Evolutionary conservation across 2,888 invertebrate genomes (phyloP).

Genomic region (Cataglyphis livida): DNA sequence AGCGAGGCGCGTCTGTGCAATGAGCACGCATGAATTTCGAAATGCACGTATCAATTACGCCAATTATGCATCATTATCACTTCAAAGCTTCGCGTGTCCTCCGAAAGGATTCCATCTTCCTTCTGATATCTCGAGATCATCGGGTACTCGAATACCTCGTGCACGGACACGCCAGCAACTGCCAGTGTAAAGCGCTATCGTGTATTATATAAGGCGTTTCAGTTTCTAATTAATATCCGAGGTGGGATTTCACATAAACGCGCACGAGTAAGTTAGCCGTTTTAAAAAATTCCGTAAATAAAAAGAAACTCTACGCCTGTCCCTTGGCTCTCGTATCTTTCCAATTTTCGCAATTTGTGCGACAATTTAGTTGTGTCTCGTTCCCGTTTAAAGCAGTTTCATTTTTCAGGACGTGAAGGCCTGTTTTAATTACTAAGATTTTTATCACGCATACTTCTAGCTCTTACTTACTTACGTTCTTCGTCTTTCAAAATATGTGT

Average conservation of each 20-base stretch:
- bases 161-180: not conserved
- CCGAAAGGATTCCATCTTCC: conserved; percentile 17
- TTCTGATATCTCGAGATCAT: not conserved
- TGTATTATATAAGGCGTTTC: not conserved
- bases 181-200: not conserved
- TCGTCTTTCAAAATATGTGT: not conserved
- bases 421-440: conserved; percentile 26
- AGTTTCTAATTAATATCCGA: not conserved
- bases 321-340: not conserved
- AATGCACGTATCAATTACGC: conserved; percentile 49
- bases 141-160: conserved; percentile 17
- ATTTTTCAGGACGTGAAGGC: not conserved
- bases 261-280: not conserved
- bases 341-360: not conserved
- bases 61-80: conserved; percentile 50
- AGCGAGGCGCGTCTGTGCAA: conserved; percentile 11
- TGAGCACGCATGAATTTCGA: conserved; percentile 39
- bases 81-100: not conserved
- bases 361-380: not conserved
- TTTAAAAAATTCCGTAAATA: not conserved
- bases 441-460: not conserved
- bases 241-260: not conserved
- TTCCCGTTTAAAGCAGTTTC: not conserved
- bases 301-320: not conserved
- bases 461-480: not conserved